Evolutionary conservation across 1,140 invertebrate genomes (phyloP).

Genomic region (Leptinotarsa lineolata): DNA sequence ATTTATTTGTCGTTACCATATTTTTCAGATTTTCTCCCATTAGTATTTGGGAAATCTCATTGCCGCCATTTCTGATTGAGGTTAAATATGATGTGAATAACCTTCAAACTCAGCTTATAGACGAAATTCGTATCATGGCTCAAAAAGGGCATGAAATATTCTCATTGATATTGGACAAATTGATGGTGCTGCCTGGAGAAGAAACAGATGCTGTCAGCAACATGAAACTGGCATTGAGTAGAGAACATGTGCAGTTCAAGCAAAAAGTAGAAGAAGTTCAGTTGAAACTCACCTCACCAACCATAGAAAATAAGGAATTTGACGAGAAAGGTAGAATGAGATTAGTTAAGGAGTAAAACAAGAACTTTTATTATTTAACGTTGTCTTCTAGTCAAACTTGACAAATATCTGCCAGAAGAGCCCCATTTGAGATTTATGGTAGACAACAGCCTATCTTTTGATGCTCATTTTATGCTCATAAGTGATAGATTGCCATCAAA

Average conservation of each 20-base stretch:
- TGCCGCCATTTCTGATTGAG: slow-evolving; percentile 68
- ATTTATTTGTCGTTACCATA: background rate
- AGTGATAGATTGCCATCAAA: no score
- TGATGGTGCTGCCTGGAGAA: slow-evolving; percentile 53
- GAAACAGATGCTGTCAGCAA: slow-evolving; percentile 59
- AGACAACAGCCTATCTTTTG: no score
- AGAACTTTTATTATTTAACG: background rate
- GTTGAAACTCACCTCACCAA: slow-evolving; percentile 68
- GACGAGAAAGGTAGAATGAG: slow-evolving; percentile 33
- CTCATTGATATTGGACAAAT: slow-evolving; percentile 65
- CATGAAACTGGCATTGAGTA: slow-evolving; percentile 63
- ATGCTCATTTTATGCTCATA: no score
- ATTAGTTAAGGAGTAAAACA: no score
- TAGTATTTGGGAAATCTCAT: slow-evolving; percentile 73
- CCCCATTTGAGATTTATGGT: no score
- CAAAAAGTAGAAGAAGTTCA: slow-evolving; percentile 76
- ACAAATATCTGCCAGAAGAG: background rate
- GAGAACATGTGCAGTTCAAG: slow-evolving; percentile 73
- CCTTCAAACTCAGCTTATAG: slow-evolving; percentile 62
- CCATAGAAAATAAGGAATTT: slow-evolving; percentile 59
- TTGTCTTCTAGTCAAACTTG: background rate
- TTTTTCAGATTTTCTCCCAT: slow-evolving; percentile 66
- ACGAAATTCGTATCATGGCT: slow-evolving; percentile 71
- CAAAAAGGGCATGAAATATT: slow-evolving; percentile 75
- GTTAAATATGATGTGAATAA: slow-evolving; percentile 60